Conservation (phyloP, 1,140 invertebrate species). For the Gonatopus flavifemur region DNA sequence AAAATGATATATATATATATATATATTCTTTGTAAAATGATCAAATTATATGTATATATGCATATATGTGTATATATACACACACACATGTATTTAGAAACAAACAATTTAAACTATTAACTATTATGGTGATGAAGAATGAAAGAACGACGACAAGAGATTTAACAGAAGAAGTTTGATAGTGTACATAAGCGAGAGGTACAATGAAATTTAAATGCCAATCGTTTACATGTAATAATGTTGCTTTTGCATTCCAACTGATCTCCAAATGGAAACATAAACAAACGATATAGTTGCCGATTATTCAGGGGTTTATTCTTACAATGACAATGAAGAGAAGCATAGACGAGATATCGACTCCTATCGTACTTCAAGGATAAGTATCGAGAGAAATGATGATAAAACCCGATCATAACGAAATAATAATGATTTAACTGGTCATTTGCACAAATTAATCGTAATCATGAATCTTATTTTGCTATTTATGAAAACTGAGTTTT, state of each 20-base stretch:
- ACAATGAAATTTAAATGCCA: conserved; percentile 49
- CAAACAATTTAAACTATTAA: conserved; percentile 34
- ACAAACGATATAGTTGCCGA: too few species aligned
- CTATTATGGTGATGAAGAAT: conserved; percentile 23
- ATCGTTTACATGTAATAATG: conserved; percentile 27
- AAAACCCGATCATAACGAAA: not conserved
- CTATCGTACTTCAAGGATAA: too few species aligned
- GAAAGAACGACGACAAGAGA: too few species aligned
- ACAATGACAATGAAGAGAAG: too few species aligned
- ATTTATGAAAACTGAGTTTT: too few species aligned
- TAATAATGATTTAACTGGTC: conserved; percentile 22
- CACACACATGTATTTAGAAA: conserved; percentile 20
- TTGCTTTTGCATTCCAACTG: conserved; percentile 45
- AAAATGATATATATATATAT: too few species aligned
- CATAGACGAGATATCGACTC: conserved; percentile 7
- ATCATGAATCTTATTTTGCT: too few species aligned
- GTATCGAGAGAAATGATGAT: too few species aligned
- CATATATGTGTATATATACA: conserved; percentile 24
- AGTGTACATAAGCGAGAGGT: conserved; percentile 43
- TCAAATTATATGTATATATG: conserved; percentile 21
- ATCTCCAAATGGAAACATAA: too few species aligned
- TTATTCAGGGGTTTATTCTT: too few species aligned
- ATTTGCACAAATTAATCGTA: conserved; percentile 41
- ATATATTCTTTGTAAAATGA: conserved; percentile 29
- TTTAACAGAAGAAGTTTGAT: conserved; percentile 32